Conservation (phyloP, 2,797 vertebrate genomes). For the Sebastolobus alascanus region DNA sequence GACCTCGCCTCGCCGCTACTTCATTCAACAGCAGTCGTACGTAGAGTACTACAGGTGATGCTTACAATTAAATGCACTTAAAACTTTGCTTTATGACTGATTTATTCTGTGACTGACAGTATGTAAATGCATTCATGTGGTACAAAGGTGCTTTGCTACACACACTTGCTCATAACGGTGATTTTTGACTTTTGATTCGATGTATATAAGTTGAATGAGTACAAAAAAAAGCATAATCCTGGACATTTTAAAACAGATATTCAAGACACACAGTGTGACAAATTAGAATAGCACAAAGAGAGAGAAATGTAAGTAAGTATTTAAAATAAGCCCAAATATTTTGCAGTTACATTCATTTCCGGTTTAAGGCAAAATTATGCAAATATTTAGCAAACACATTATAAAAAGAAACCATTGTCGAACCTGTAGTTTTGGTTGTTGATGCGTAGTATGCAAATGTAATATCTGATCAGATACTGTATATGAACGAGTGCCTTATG, state of each 20-base stretch:
- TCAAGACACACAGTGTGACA: constrained; percentile 10
- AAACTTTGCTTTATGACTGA: neutral
- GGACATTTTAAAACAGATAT: constrained; percentile 20
- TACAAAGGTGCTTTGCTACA: constrained; percentile 36
- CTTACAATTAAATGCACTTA: constrained; percentile 3
- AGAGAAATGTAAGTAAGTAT: no score
- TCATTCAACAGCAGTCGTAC: constrained; percentile 70
- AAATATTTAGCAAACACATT: constrained; percentile 5
- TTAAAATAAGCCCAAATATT: neutral
- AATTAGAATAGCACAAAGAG: constrained; percentile 4
- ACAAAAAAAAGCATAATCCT: constrained; percentile 8
- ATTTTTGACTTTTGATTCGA: neutral
- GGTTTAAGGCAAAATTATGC: neutral
- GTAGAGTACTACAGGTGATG: constrained; percentile 75
- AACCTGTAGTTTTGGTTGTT: neutral
- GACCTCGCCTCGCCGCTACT: constrained; percentile 60
- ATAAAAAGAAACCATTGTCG: neutral
- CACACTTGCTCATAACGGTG: constrained; percentile 3
- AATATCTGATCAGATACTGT: neutral
- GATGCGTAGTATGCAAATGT: neutral
- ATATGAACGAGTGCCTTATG: neutral
- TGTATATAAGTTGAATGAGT: constrained; percentile 8
- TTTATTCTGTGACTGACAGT: constrained; percentile 45
- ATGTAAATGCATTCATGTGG: constrained; percentile 24
- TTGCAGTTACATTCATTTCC: constrained; percentile 18